These are phyloP conservation scores for Patella ulyssiponensis DNA, from an alignment of 2,888 invertebrate genomes.

Conservation along the genomic window DNA sequence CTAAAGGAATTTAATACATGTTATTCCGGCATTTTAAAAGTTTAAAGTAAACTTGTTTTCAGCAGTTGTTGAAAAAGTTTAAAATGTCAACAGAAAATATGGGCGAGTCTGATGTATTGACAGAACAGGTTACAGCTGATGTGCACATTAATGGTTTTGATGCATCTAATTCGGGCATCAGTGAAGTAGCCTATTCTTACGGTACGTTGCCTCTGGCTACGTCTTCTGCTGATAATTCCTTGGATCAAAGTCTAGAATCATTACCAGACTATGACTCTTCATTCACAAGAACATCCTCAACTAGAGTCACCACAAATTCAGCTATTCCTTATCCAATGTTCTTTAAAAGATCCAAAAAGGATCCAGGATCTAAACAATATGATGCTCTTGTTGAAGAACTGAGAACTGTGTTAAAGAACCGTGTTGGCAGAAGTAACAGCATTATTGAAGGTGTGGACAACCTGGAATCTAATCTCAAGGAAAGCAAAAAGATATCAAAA, in stretches of 20 bases:
- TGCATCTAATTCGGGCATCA: neutral
- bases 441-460: conserved; percentile 23
- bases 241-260: neutral
- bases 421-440: conserved; percentile 29
- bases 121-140: conserved; percentile 4
- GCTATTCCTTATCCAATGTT: conserved; percentile 53
- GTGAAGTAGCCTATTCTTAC: conserved; percentile 4
- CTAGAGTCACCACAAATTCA: neutral
- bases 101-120: neutral
- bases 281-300: neutral
- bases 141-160: conserved; percentile 1
- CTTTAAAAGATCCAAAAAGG: conserved; percentile 58
- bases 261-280: neutral
- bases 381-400: conserved; percentile 56
- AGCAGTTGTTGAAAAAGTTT: too few species aligned
- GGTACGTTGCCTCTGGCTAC: neutral
- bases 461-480: conserved; percentile 12
- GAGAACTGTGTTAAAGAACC: conserved; percentile 51
- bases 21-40: too few species aligned
- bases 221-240: neutral
- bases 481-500: conserved; percentile 23
- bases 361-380: conserved; percentile 59
- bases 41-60: too few species aligned
- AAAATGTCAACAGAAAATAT: conserved; percentile 1
- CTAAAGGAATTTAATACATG: too few species aligned